Base-by-base conservation (phyloP, 2,113 vertebrate species). In the Xiphophorus hellerii region DNA sequence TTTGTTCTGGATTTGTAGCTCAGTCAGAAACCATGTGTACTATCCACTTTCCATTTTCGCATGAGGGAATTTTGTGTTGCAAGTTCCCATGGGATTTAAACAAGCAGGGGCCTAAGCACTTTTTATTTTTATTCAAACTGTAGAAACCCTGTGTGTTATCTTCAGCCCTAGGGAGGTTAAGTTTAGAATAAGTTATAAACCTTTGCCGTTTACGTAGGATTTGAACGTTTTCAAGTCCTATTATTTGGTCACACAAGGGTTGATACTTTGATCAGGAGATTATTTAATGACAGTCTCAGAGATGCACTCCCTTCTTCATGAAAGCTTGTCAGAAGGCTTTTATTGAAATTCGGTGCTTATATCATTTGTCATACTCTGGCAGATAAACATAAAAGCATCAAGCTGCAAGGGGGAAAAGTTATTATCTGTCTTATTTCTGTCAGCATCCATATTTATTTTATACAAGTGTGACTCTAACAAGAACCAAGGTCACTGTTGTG, bases 261-360 rank as follows among this genome's bases (percentile, higher is more conserved):
- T 76, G 83, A 83, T 84, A 84, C 66, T 86, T 85, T 82, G 71
- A 89, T 85, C 74, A 81, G 35, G 73, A 70, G 58, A 87, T 88
- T 73, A 80, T 76, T 81, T 67, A 71, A 63, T 62, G 58, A 33
- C 1, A 2, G 58, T 76, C 74, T 84, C 51, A 31, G 61, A 31
- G 61, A 61, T 37, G 42, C 17, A 39, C 58, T 42, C n/a, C n/a
- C 48, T 63, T 68, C 76, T 81, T 74, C 15, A 31, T 35, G 62
- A 72, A 64, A 65, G 58, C 25, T 51, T 61, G 27, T 48, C 25
- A 33, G 1, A 51, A 70, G 9, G 22, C 58, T n/a, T 61, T 61
- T n/a, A 27, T 2, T 10, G 0, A 31, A 31, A 31, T 61, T 25
- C 0, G 8, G 1, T 27, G 27, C 39, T 42, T 15, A 42, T 42